A percentile compares a stretch with the other conserved stretches of the same genome.
Evolutionary conservation across 2,797 vertebrate genomes (phyloP).

Genomic region (Chrysolophus pictus): DNA sequence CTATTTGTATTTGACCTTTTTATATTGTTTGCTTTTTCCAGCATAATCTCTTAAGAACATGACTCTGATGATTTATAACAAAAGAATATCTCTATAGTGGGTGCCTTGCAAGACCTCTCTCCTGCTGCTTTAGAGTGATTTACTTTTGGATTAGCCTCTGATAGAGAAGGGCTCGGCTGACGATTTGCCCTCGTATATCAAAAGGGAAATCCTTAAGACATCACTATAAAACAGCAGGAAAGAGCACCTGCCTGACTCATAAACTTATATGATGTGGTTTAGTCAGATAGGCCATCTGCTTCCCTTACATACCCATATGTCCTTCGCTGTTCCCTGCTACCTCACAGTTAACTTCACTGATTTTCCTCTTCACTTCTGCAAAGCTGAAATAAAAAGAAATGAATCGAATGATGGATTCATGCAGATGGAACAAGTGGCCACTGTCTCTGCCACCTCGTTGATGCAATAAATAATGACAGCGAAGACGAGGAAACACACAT

Average conservation of each 20-base stretch:
- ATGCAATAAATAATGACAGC: not conserved
- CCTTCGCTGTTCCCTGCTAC: not conserved
- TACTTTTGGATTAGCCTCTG: slow-evolving; percentile 74
- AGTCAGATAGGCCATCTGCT: slow-evolving; percentile 76
- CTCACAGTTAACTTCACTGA: slow-evolving; percentile 11
- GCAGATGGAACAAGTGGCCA: not conserved
- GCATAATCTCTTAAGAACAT: slow-evolving; percentile 61
- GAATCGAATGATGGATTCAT: slow-evolving; percentile 12
- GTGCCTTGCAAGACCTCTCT: slow-evolving; percentile 64
- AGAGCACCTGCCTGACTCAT: slow-evolving; percentile 77
- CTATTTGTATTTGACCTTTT: slow-evolving; percentile 78
- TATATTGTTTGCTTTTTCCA: slow-evolving; percentile 70
- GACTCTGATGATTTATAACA: slow-evolving; percentile 74
- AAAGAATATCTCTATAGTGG: slow-evolving; percentile 50
- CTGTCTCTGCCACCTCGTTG: slow-evolving; percentile 13
- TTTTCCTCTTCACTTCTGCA: not conserved
- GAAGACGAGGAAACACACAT: not conserved
- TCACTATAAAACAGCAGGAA: slow-evolving; percentile 78
- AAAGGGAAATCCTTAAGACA: slow-evolving; percentile 79
- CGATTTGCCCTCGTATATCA: slow-evolving; percentile 77
- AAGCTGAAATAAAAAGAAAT: slow-evolving; percentile 27
- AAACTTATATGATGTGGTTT: slow-evolving; percentile 71
- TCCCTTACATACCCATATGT: slow-evolving; percentile 72
- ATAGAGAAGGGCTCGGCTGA: slow-evolving; percentile 67
- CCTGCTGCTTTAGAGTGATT: slow-evolving; percentile 77